Evolutionary conservation across 2,888 invertebrate genomes (phyloP), one percentile per base, ranked within the genome.

Genomic region (Drosophila gaucha): DNA sequence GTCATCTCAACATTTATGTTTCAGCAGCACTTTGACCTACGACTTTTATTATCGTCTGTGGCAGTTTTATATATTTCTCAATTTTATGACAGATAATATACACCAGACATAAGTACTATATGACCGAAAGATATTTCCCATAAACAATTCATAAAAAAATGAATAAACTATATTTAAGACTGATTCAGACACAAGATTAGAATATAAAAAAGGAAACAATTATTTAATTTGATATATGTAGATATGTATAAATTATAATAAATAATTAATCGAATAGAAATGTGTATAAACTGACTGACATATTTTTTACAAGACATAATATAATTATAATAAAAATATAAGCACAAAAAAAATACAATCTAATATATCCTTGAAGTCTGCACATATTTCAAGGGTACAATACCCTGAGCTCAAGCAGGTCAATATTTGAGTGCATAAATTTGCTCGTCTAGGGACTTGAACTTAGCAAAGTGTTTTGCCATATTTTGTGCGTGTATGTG

Each of bases 381-480:
- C 14, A 12, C 26, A 12, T 14, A 14, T 2, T 14, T 26, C 31
- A 2, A 57, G 39, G 39, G 56, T 39, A 51, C 22, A 3, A 10
- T 5, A n/a, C n/a, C 10, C 12, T 9, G 16, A 6, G 1, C 3
- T 26, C 14, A 16, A 16, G 2, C 38, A 46, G 60, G 14, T 46
- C 59, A 46, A 46, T 31, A 18, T 14, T 14, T 24, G 22, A 39
- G 16, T 60, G 38, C 59, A 46, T 60, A 59, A 60, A 59, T 31
- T 46, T 12, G 8, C 24, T 26, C 35, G 36, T 35, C 58, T 44
- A 6, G 46, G 16, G 62, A 60, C 16, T 10, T 26, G 36, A 24
- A 47, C 46, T 46, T 26, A 14, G 41, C 26, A 39, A 60, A 60
- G 46, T 60, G 57, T 66, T 68, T 58, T 47, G 54, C 66, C 57